phyloP scores from a whole-genome alignment of 1,140 invertebrate species.

The Drosophila lini region DNA sequence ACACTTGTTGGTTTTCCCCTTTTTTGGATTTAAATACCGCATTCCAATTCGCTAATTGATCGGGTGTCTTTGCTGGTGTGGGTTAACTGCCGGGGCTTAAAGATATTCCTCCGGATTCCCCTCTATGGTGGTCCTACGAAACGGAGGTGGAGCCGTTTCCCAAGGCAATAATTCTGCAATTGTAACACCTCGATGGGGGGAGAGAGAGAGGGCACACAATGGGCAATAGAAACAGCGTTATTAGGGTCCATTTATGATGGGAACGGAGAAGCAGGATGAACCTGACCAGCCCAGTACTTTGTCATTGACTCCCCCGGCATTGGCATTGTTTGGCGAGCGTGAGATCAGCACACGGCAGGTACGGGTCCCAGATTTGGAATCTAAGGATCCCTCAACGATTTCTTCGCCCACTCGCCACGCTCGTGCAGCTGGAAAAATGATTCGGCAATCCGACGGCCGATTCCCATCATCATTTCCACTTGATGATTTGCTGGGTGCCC shows the following conservation, averaged over 20 bases:
- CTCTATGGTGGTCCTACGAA: constrained; percentile 68
- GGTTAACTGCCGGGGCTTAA: constrained; percentile 27
- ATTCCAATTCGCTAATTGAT: constrained; percentile 52
- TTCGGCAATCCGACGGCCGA: constrained; percentile 68
- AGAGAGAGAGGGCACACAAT: constrained; percentile 25
- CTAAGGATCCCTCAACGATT: constrained; percentile 14
- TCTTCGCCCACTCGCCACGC: constrained; percentile 73
- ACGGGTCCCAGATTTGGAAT: constrained; percentile 22
- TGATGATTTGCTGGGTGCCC: constrained; percentile 73
- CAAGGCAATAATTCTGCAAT: constrained; percentile 82
- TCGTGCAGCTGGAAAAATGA: constrained; percentile 81
- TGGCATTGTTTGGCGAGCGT: constrained; percentile 70
- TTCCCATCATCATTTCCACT: constrained; percentile 68
- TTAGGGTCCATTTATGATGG: constrained; percentile 65
- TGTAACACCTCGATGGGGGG: constrained; percentile 61
- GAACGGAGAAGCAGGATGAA: constrained; percentile 27
- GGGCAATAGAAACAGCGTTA: constrained; percentile 50
- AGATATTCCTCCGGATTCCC: constrained; percentile 11
- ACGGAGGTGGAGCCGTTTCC: constrained; percentile 73
- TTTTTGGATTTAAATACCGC: constrained; percentile 26
- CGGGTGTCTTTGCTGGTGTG: constrained; percentile 27
- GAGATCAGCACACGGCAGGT: constrained; percentile 81
- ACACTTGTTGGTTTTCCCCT: background rate
- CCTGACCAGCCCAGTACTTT: constrained; percentile 63
- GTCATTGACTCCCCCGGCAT: constrained; percentile 46